phyloP scores from a whole-genome alignment of 1,140 invertebrate species.

The Drosophila tsacasi region DNA sequence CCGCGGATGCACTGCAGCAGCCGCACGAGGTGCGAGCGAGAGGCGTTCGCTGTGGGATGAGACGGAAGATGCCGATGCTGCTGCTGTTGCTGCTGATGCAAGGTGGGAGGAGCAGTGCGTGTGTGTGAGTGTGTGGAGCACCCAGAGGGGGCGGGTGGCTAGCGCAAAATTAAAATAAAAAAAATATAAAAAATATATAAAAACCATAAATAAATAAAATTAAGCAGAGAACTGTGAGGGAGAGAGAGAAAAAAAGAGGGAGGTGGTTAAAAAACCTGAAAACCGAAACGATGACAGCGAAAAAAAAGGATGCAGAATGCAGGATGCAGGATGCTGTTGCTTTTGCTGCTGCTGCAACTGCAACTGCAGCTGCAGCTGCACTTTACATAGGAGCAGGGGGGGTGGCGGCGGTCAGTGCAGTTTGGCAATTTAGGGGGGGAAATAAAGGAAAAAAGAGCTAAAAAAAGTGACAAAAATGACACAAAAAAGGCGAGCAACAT shows the following conservation, averaged over 20 bases:
- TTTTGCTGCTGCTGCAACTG: background rate
- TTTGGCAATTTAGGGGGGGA: slow-evolving; percentile 72
- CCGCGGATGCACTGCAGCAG: background rate
- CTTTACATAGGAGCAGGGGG: slow-evolving; percentile 57
- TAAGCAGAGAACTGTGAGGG: slow-evolving; percentile 60
- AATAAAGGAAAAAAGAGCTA: slow-evolving; percentile 34
- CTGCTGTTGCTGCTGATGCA: slow-evolving; percentile 1
- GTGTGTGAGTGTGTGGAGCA: slow-evolving; percentile 28
- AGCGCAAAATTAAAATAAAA: slow-evolving; percentile 40
- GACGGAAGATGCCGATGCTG: slow-evolving; percentile 43
- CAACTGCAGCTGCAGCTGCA: slow-evolving; percentile 59
- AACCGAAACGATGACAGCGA: slow-evolving; percentile 47
- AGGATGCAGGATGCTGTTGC: slow-evolving; percentile 37
- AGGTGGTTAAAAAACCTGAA: slow-evolving; percentile 21
- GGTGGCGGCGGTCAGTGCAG: slow-evolving; percentile 48
- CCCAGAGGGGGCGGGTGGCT: slow-evolving; percentile 7
- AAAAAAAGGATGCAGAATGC: slow-evolving; percentile 41
- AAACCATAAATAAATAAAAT: slow-evolving; percentile 81
- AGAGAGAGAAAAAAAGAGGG: slow-evolving; percentile 35
- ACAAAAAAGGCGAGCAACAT: slow-evolving; percentile 39
- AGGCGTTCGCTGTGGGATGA: slow-evolving; percentile 41
- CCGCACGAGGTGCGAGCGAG: slow-evolving; percentile 47
- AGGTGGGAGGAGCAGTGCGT: slow-evolving; percentile 31
- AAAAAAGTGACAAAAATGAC: slow-evolving; percentile 44
- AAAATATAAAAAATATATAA: slow-evolving; percentile 58